Conservation (phyloP, 2,888 invertebrate species). For the Chelonus formosanus region DNA sequence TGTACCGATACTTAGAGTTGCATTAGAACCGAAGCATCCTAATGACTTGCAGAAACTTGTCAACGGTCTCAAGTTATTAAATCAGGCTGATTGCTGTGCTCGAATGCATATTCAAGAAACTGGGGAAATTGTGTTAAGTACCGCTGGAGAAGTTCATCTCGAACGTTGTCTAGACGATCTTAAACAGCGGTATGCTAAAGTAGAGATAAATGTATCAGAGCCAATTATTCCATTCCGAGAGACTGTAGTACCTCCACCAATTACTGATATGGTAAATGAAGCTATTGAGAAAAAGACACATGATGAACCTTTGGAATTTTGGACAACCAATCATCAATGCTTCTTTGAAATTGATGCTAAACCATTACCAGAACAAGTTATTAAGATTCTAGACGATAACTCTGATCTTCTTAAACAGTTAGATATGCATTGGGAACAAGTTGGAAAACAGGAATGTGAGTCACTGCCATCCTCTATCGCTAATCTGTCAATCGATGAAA, state of each 20-base stretch:
- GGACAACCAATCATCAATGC: conserved; percentile 78
- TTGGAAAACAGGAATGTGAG: conserved; percentile 38
- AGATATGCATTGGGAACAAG: conserved; percentile 64
- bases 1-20: conserved; percentile 92
- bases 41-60: conserved; percentile 79
- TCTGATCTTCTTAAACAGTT: conserved; percentile 76
- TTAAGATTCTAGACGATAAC: conserved; percentile 77
- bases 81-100: conserved; percentile 95
- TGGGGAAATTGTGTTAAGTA: conserved; percentile 93
- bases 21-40: conserved; percentile 86
- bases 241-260: conserved; percentile 85
- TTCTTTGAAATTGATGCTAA: conserved; percentile 78
- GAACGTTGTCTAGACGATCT: conserved; percentile 95
- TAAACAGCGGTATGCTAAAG: conserved; percentile 81
- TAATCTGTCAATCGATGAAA: conserved; percentile 41
- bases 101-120: conserved; percentile 89
- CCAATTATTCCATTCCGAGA: conserved; percentile 97
- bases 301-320: conserved; percentile 58
- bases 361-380: conserved; percentile 78
- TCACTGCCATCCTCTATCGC: conserved; percentile 23
- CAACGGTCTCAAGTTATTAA: conserved; percentile 83
- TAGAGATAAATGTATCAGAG: conserved; percentile 88
- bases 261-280: conserved; percentile 86
- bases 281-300: conserved; percentile 74
- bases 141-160: conserved; percentile 96